Base-by-base conservation (phyloP, 2,888 invertebrate genomes). In the Caenorhabditis doughertyi region DNA sequence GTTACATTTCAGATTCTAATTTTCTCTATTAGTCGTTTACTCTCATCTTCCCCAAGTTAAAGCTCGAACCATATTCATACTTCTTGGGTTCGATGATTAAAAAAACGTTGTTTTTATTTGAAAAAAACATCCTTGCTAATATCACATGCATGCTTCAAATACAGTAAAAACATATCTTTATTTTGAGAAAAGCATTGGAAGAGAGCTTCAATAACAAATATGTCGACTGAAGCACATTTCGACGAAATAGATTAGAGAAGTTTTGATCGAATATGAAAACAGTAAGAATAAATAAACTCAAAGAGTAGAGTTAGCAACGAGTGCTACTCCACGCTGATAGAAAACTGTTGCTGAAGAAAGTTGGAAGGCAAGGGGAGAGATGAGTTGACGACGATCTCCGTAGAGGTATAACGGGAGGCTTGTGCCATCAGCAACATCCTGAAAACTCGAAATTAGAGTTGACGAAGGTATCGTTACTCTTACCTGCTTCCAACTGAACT, bases 241-340 rank as follows among this genome's bases (percentile, higher is more conserved):
- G n/a, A n/a, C n/a, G n/a, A n/a, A n/a, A n/a, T n/a, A n/a, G n/a
- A n/a, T n/a, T n/a, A n/a, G n/a, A n/a, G n/a, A n/a, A n/a, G n/a
- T n/a, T n/a, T n/a, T n/a, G n/a, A n/a, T n/a, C n/a, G n/a, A 32
- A 16, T 27, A 44, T 21, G 53, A 13, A 13, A n/a, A 21, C 21
- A 27, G 42, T 27, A 55, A 11, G 9, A 23, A 58, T n/a, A 55
- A 4, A 35, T 42, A 21, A 62, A 58, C 32, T 76, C 79, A 79
- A n/a, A 84, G 72, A 56, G 76, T 27, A 9, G 86, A 62, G 53
- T 98, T 98, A 25, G 97, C 96, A 91, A 98, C 94, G 55, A 99
- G 94, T 62, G 98, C 98, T 27, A 99, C 98, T 87, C 99, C 99
- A 70, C 99, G 94, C 93, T 99, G 98, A 93, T 98, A 98, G 94